These are phyloP conservation scores for Platorchestia sp. DNA, from an alignment of 1,140 invertebrate species.

Conservation along the genomic window DNA sequence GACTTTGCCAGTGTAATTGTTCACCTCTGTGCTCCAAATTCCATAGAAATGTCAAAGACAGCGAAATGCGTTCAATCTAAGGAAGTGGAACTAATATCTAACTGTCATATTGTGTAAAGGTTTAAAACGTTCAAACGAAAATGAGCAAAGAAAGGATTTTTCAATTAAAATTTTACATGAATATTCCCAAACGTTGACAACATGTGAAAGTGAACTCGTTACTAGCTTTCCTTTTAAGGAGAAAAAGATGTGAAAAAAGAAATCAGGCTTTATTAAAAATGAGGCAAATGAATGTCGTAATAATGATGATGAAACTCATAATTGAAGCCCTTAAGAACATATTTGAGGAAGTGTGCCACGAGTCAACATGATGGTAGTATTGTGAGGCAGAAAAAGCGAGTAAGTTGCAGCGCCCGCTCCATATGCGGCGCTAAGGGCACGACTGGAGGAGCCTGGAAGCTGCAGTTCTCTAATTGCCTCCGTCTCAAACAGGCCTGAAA, in stretches of 20 bases:
- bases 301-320: too few species aligned
- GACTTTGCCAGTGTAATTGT: neutral
- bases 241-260: neutral
- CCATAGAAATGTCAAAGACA: neutral
- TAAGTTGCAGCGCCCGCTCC: neutral
- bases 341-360: neutral
- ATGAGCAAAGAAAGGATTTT: neutral
- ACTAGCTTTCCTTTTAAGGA: neutral
- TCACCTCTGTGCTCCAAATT: neutral
- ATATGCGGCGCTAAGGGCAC: neutral
- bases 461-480: constrained; percentile 39
- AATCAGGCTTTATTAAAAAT: too few species aligned
- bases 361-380: neutral
- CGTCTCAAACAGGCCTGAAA: constrained; percentile 21
- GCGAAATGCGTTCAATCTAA: too few species aligned
- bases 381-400: neutral
- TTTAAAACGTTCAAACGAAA: neutral
- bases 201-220: neutral
- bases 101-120: neutral
- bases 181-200: neutral
- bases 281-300: too few species aligned
- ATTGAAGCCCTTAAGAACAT: neutral
- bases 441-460: neutral
- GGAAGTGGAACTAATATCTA: neutral
- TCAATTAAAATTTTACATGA: neutral